Conservation (phyloP, 2,113 vertebrate genomes). For the Cololabis saira region DNA sequence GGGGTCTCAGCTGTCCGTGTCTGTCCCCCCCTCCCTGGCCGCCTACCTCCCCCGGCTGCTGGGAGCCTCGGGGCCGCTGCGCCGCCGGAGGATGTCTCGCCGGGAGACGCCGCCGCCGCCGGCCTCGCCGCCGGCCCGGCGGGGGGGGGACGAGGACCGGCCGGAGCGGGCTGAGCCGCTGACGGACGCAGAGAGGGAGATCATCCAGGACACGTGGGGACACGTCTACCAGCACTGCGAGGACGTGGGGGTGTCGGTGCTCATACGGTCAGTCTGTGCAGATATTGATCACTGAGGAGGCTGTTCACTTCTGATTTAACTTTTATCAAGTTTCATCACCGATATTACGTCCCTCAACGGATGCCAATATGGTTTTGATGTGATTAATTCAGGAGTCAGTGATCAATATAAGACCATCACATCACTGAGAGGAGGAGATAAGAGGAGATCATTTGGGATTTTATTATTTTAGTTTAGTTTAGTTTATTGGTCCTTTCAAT, state of each 20-base stretch:
- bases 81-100: slow-evolving; percentile 76
- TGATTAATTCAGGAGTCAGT: no score
- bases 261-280: slow-evolving; percentile 91
- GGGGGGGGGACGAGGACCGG: slow-evolving; percentile 83
- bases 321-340: no score
- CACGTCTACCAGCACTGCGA: slow-evolving; percentile 93
- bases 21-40: slow-evolving; percentile 79
- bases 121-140: slow-evolving; percentile 54
- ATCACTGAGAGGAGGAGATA: no score
- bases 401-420: no score
- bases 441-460: no score
- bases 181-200: slow-evolving; percentile 88
- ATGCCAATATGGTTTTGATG: no score
- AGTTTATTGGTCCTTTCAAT: no score
- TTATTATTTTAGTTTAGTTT: no score
- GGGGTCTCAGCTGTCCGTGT: slow-evolving; percentile 83
- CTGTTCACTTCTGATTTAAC: no score
- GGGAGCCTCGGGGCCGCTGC: slow-evolving; percentile 76
- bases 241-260: slow-evolving; percentile 94
- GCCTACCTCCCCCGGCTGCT: slow-evolving; percentile 85
- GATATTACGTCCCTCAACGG: no score
- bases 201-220: slow-evolving; percentile 94
- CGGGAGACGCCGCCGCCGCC: slow-evolving; percentile 89
- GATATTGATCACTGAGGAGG: no score
- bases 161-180: slow-evolving; percentile 91